Evolutionary conservation across 2,888 invertebrate species (phyloP), one percentile per base, ranked within the genome.

Genomic region (Melangyna quadrimaculata): DNA sequence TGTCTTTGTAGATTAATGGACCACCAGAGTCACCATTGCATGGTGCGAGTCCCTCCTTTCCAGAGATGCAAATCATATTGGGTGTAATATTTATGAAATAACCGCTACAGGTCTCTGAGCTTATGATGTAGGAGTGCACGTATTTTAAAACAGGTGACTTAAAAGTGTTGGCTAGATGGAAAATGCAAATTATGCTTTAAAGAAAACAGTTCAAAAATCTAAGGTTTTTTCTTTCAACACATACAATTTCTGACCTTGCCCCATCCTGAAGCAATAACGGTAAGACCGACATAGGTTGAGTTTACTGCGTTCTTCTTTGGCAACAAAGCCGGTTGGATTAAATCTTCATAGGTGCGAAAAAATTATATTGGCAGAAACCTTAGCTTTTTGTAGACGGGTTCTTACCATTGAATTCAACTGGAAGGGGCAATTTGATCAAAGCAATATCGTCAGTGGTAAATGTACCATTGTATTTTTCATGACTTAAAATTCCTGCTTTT

Each of bases 61-160:
- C 92, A 72, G 89, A 90, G 27, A 92, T 90, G 88, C 93, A 93
- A 45, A 93, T 90, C 83, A 92, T 74, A 0, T 87, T 82, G 5
- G 88, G 78, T 48, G 65, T 88, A 65, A 89, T 0, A 1, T 88
- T 88, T 0, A 75, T 6, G 78, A 87, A 90, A 69, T 87, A 89
- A 0, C 6, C 43, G 8, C 87, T 89, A 77, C 90, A 90, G 1
- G 57, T 75, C 17, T 87, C 79, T 5, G 88, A 5, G 14, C 72
- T 81, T 75, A 90, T 82, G 27, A 90, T 82, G 14, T 88, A 88
- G 53, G 87, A 86, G 69, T 89, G 88, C 37, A 90, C 88, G 55
- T 78, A 90, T 22, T 87, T 88, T 29, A 89, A 87, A 3, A 78
- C 78, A 27, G 79, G 80, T 0, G 90, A 89, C 4, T 89, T 88